Conservation (phyloP, 1,140 invertebrate species). For the Papilio glaucus region DNA sequence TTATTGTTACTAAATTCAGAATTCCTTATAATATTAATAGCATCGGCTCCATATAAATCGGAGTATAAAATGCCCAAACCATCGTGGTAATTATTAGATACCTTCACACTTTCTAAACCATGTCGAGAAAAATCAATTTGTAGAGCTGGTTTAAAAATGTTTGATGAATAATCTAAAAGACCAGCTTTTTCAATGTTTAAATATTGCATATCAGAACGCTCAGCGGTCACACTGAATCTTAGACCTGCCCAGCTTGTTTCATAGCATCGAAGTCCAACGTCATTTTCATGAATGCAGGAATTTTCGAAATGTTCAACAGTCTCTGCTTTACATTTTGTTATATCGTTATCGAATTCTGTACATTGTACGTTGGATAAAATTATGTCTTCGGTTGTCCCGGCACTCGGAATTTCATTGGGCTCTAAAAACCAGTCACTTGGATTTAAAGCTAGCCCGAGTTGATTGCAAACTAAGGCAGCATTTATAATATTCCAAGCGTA, state of each 20-base stretch:
- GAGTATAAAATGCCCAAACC: constrained; percentile 95
- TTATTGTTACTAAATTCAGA: constrained; percentile 94
- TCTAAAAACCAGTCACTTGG: constrained; percentile 95
- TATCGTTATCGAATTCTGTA: constrained; percentile 95
- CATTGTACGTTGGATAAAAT: constrained; percentile 95
- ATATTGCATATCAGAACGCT: constrained; percentile 93
- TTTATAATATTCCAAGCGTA: constrained; percentile 97
- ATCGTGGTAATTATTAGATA: constrained; percentile 93
- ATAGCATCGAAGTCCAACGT: constrained; percentile 95
- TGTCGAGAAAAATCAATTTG: constrained; percentile 98
- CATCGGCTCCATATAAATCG: constrained; percentile 93
- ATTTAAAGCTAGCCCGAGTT: constrained; percentile 96
- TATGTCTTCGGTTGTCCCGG: constrained; percentile 90
- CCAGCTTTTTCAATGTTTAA: constrained; percentile 96
- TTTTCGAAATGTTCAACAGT: constrained; percentile 91
- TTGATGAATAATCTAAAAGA: constrained; percentile 95
- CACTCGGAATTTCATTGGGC: constrained; percentile 90
- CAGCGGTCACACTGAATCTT: constrained; percentile 93
- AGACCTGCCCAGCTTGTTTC: constrained; percentile 96
- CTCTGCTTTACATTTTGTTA: constrained; percentile 94
- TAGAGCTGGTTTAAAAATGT: constrained; percentile 95
- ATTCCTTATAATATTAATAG: constrained; percentile 93
- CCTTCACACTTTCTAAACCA: constrained; percentile 91
- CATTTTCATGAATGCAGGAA: constrained; percentile 93
- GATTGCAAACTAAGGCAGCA: constrained; percentile 97